These are phyloP conservation scores for Leptarthrus brevirostris DNA, from an alignment of 2,888 invertebrate species.

Conservation along the genomic window DNA sequence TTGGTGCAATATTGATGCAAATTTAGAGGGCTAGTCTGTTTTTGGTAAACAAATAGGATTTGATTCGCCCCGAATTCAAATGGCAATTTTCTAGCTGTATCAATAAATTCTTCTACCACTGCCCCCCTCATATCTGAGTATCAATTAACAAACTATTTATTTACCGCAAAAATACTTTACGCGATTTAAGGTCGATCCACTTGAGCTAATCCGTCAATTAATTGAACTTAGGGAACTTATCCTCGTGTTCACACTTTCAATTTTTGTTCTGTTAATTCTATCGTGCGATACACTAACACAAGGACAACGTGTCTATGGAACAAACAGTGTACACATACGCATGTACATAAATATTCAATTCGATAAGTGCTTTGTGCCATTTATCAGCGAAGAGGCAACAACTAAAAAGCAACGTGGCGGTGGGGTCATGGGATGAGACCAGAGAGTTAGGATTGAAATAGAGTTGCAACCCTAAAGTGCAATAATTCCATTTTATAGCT, in stretches of 20 bases:
- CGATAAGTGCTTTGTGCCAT: slow-evolving; percentile 57
- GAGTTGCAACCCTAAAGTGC: slow-evolving; percentile 51
- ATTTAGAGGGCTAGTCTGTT: no score
- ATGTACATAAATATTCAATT: slow-evolving; percentile 55
- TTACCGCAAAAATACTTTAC: no score
- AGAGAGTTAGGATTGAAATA: slow-evolving; percentile 23
- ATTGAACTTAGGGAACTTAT: slow-evolving; percentile 15
- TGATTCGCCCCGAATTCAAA: no score
- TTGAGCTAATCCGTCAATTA: slow-evolving; percentile 20
- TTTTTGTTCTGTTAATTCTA: slow-evolving; percentile 1
- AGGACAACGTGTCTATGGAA: neutral
- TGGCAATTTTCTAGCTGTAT: no score
- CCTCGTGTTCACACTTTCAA: neutral
- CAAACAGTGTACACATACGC: neutral
- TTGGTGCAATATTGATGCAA: no score
- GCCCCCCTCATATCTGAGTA: no score
- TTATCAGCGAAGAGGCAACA: slow-evolving; percentile 53
- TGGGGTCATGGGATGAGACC: neutral
- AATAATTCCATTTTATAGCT: slow-evolving; percentile 53
- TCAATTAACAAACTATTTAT: no score
- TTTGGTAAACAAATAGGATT: no score
- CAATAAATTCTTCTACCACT: no score
- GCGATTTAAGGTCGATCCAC: neutral
- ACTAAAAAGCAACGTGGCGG: slow-evolving; percentile 19
- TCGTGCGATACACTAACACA: neutral